Conservation (phyloP, 2,113 vertebrate species). For the Phoenicopterus ruber region DNA sequence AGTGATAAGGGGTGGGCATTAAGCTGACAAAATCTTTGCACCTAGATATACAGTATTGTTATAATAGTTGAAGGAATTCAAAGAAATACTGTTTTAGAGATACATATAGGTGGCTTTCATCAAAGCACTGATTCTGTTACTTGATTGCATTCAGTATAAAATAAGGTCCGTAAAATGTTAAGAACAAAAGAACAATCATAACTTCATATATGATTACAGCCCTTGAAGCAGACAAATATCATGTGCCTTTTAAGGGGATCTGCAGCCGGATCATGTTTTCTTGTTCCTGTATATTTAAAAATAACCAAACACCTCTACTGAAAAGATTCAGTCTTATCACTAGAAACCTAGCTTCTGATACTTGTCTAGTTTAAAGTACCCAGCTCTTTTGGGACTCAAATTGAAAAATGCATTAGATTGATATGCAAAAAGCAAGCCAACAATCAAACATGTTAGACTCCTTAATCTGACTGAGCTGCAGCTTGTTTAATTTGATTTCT, state of each 20-base stretch:
- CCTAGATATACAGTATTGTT: not conserved
- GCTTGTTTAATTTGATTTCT: not conserved
- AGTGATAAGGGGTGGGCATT: not conserved
- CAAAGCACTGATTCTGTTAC: not conserved
- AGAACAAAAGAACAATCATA: not conserved
- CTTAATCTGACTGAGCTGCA: not conserved
- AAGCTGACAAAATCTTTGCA: not conserved
- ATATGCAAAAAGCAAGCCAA: not conserved
- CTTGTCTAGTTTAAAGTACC: not conserved
- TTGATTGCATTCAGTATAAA: not conserved
- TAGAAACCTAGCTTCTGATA: not conserved
- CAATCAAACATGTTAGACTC: not conserved
- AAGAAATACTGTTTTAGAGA: not conserved
- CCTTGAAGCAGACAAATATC: not conserved
- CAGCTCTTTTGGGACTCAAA: not conserved
- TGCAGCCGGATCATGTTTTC: not conserved
- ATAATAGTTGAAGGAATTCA: not conserved
- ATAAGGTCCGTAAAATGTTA: not conserved
- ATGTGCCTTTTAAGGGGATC: not conserved
- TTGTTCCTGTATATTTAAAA: not conserved
- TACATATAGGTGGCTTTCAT: not conserved
- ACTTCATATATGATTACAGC: not conserved
- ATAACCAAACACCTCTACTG: not conserved
- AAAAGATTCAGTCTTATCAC: not conserved
- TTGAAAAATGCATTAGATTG: not conserved